Evolutionary conservation across 2,797 vertebrate genomes (phyloP).

Genomic region (Pyrocephalus nanus): DNA sequence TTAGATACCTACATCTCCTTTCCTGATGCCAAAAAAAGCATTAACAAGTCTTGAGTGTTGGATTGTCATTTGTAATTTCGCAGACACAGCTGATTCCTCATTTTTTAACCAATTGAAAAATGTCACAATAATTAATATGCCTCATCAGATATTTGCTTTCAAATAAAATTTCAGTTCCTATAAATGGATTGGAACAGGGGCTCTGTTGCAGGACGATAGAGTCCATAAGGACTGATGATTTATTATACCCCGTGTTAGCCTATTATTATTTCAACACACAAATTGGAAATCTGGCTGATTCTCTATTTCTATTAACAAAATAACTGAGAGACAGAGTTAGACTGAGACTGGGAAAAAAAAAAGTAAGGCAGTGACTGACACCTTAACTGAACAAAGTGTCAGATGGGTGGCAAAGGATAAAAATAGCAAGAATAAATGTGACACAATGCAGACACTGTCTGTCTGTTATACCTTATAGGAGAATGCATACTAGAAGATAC

Average conservation of each 20-base stretch:
- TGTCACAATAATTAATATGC: constrained; percentile 71
- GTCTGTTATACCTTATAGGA: not conserved
- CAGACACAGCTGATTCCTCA: constrained; percentile 56
- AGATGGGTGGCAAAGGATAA: not conserved
- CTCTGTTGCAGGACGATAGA: not conserved
- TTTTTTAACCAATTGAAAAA: constrained; percentile 58
- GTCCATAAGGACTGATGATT: constrained; percentile 3
- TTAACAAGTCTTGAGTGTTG: constrained; percentile 51
- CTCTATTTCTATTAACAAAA: constrained; percentile 8
- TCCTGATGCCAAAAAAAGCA: constrained; percentile 62
- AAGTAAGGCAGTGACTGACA: not conserved
- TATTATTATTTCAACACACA: constrained; percentile 20
- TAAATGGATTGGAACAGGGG: not conserved
- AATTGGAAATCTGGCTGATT: constrained; percentile 3
- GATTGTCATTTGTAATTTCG: constrained; percentile 58
- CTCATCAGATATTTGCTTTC: constrained; percentile 52
- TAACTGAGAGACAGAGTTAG: not conserved
- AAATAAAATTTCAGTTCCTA: constrained; percentile 55
- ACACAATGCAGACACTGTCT: not conserved
- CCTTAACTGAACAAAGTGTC: not conserved
- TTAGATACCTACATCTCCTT: constrained; percentile 62
- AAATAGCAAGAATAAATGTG: constrained; percentile 37
- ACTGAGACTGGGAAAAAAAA: not conserved
- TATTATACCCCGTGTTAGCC: not conserved
- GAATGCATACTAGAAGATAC: not conserved